A percentile compares a stretch with the other conserved stretches of the same genome.
phyloP scores from a whole-genome alignment of 2,797 vertebrate genomes.

The Eurystomus glaucurus region DNA sequence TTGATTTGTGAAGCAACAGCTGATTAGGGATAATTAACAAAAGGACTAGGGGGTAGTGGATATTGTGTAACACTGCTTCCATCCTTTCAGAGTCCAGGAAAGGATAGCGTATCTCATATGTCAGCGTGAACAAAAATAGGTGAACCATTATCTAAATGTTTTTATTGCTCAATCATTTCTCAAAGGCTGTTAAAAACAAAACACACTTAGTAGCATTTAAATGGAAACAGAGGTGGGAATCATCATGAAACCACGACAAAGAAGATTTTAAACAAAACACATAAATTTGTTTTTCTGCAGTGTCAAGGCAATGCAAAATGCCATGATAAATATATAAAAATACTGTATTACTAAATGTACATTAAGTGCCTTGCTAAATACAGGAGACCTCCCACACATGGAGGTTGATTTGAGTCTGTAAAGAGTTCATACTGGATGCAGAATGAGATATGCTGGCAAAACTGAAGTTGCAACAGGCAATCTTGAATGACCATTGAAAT shows the following conservation, averaged over 20 bases:
- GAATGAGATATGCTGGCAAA: neutral
- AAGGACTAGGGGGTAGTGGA: neutral
- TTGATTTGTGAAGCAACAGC: constrained; percentile 60
- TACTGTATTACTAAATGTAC: neutral
- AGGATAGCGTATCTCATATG: neutral
- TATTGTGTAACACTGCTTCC: constrained; percentile 19
- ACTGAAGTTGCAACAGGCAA: neutral
- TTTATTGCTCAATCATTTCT: neutral
- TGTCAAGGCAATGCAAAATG: neutral
- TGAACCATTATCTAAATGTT: neutral
- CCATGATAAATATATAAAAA: neutral
- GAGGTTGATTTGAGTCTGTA: neutral
- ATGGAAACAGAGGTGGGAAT: neutral
- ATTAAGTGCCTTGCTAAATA: neutral
- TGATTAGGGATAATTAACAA: constrained; percentile 56
- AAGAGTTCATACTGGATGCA: neutral
- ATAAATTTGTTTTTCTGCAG: neutral
- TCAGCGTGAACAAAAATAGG: constrained; percentile 11
- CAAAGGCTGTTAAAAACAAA: constrained; percentile 1
- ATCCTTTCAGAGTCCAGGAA: neutral
- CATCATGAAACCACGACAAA: neutral
- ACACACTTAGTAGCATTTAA: neutral
- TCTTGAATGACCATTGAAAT: neutral
- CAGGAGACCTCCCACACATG: neutral
- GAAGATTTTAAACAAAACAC: neutral